A percentile compares a stretch with the other conserved stretches of the same genome.
These are phyloP conservation scores for Babylonia areolata DNA, from an alignment of 1,140 invertebrate species.

Conservation along the genomic window DNA sequence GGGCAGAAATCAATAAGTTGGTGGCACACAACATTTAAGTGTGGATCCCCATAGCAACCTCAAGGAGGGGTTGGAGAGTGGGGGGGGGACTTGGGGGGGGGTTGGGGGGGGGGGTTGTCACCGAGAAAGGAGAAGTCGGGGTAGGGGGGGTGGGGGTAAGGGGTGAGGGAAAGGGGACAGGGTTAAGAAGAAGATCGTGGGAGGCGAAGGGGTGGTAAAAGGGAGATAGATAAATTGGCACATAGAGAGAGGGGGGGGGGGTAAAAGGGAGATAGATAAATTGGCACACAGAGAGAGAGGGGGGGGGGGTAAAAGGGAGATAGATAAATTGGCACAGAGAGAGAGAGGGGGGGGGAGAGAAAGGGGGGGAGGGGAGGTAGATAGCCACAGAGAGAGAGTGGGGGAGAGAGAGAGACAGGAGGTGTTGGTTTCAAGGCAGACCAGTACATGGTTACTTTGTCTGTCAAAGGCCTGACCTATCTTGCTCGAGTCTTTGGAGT, in stretches of 20 bases:
- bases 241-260: neutral
- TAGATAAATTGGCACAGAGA: neutral
- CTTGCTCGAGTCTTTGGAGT: too few relatives aligned
- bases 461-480: too few relatives aligned
- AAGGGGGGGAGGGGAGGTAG: neutral
- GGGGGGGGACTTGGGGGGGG: neutral
- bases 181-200: neutral
- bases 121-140: neutral
- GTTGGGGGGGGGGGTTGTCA: too few relatives aligned
- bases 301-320: neutral
- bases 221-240: neutral
- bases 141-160: too few relatives aligned
- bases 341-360: neutral
- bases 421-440: too few relatives aligned
- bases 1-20: neutral
- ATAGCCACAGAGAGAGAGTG: neutral
- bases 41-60: neutral
- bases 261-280: neutral
- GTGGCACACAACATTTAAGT: constrained; percentile 7
- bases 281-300: neutral
- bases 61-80: neutral
- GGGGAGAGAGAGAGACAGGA: neutral
- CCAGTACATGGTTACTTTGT: too few relatives aligned
- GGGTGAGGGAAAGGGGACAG: neutral
- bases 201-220: neutral